Conservation (phyloP, 2,113 vertebrate species). For the Machaerirhynchus nigripectus region DNA sequence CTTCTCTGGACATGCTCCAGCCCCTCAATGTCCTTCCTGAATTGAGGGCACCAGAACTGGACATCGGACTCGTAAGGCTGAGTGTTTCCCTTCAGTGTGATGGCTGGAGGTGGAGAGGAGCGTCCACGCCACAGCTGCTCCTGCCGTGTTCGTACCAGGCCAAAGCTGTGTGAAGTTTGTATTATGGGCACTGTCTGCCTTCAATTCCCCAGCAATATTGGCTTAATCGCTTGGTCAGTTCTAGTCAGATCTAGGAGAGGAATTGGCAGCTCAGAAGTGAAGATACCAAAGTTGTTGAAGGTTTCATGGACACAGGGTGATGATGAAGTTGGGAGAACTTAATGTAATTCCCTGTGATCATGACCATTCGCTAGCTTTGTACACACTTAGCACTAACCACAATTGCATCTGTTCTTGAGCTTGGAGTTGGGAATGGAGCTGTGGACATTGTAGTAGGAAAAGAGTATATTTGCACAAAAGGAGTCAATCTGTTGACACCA, state of each 20-base stretch:
- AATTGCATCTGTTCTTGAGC: not conserved
- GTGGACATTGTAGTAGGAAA: not conserved
- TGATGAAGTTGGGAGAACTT: not conserved
- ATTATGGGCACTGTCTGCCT: not conserved
- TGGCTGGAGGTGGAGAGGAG: not conserved
- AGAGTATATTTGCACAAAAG: not conserved
- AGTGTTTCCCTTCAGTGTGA: not conserved
- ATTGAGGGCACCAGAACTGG: not conserved
- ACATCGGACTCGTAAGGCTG: fast-evolving
- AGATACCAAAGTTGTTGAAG: not conserved
- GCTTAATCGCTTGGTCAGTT: fast-evolving
- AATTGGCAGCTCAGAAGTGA: not conserved
- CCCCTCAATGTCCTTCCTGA: not conserved
- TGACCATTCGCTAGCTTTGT: not conserved
- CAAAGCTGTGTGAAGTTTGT: not conserved
- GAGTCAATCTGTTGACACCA: not conserved
- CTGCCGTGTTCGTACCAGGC: not conserved
- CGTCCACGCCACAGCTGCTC: fast-evolving
- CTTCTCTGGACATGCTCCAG: not conserved
- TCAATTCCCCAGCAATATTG: not conserved
- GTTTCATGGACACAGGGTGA: not conserved
- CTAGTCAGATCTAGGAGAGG: not conserved
- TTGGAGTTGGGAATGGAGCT: not conserved
- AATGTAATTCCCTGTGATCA: not conserved
- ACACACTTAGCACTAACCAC: not conserved